phyloP scores from a whole-genome alignment of 2,888 invertebrate genomes.

The Dryomyza anilis region DNA sequence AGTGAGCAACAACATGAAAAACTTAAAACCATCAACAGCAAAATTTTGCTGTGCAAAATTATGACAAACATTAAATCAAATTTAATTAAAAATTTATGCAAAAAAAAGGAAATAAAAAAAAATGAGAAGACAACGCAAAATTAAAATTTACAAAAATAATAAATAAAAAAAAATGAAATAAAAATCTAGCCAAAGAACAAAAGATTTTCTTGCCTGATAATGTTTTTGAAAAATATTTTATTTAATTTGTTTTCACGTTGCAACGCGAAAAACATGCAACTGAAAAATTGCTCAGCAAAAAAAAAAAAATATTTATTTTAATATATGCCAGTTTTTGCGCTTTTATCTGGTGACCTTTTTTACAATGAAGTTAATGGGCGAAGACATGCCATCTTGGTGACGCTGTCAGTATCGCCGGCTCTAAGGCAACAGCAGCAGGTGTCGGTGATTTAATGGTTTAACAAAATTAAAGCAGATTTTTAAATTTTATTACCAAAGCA shows the following conservation, averaged over 20 bases:
- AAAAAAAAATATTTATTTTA: background rate
- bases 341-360: slow-evolving; percentile 10
- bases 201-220: slow-evolving; percentile 12
- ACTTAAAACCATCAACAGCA: background rate
- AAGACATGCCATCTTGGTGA: background rate
- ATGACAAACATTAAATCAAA: slow-evolving; percentile 23
- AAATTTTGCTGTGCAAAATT: background rate
- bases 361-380: slow-evolving; percentile 6
- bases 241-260: slow-evolving; percentile 9
- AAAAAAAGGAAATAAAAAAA: background rate
- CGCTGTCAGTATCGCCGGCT: background rate
- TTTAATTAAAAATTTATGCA: slow-evolving; percentile 22
- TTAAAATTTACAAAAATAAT: no score
- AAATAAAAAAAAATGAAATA: background rate
- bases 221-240: background rate
- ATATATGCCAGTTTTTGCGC: background rate
- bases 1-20: background rate
- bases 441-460: no score
- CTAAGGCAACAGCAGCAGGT: no score
- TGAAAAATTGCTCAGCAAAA: background rate
- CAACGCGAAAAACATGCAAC: background rate
- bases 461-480: no score
- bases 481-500: no score
- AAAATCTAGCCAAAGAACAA: no score
- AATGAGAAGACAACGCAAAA: no score